These are phyloP conservation scores for Setophaga kirtlandii DNA, from an alignment of 2,113 vertebrate species.

Conservation along the genomic window DNA sequence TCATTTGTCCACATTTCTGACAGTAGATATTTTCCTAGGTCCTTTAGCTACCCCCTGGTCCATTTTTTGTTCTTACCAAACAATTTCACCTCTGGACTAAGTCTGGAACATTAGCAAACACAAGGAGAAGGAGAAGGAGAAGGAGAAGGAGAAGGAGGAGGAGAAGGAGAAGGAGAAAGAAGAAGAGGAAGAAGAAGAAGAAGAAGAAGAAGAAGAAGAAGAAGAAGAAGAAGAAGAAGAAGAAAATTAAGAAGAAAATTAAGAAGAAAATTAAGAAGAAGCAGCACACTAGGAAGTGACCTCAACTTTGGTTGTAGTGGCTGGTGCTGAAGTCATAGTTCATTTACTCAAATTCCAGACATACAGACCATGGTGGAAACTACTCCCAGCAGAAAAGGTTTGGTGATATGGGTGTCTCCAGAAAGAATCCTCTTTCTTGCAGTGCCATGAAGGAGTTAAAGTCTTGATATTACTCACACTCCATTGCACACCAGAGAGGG, in stretches of 20 bases:
- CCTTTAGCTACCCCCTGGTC: rapidly evolving
- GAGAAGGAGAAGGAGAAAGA: background rate
- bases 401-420: background rate
- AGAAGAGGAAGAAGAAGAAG: background rate
- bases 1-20: background rate
- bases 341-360: background rate
- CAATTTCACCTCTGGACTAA: background rate
- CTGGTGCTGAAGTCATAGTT: background rate
- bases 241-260: background rate
- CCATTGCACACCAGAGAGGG: background rate
- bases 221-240: background rate
- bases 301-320: rapidly evolving
- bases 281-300: background rate
- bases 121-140: background rate
- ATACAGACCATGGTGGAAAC: background rate
- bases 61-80: background rate
- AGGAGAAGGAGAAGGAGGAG: background rate
- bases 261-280: background rate
- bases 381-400: background rate
- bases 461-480: background rate
- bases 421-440: background rate
- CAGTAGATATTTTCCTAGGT: background rate
- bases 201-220: background rate
- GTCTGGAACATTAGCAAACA: background rate
- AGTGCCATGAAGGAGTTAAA: background rate